phyloP scores from a whole-genome alignment of 1,140 invertebrate genomes.

The Heliconius melpomene region DNA sequence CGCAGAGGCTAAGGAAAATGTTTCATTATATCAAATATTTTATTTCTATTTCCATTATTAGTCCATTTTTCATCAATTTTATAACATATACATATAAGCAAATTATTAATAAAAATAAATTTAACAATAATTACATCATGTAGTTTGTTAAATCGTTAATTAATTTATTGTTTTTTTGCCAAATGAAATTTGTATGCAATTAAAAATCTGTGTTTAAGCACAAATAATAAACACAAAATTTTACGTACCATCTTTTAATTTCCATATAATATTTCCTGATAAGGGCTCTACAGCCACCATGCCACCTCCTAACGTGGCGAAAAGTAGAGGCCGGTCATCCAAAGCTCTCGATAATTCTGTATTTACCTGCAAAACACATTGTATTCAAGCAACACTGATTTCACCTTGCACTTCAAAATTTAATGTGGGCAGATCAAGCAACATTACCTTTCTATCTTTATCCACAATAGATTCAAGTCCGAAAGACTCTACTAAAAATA shows the following conservation, averaged over 20 bases:
- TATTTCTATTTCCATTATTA: too few relatives aligned
- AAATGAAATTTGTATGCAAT: neutral
- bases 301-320: constrained; percentile 95
- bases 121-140: neutral
- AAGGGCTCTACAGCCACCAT: constrained; percentile 92
- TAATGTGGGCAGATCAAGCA: constrained; percentile 41
- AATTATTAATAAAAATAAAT: neutral
- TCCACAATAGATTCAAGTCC: constrained; percentile 57
- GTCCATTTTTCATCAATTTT: too few relatives aligned
- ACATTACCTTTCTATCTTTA: constrained; percentile 67
- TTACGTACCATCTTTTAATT: constrained; percentile 90
- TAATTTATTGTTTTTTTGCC: neutral
- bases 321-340: constrained; percentile 88
- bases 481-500: constrained; percentile 57
- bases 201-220: neutral
- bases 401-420: constrained; percentile 50
- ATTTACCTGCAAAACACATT: constrained; percentile 77
- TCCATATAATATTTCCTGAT: constrained; percentile 93
- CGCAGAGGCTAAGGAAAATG: too few relatives aligned
- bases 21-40: too few relatives aligned
- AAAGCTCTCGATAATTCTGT: constrained; percentile 85
- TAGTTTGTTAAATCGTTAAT: neutral
- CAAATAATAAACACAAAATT: neutral
- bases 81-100: too few relatives aligned
- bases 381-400: constrained; percentile 40